Evolutionary conservation across 2,113 vertebrate genomes (phyloP).

Genomic region (Dicaeum eximium): DNA sequence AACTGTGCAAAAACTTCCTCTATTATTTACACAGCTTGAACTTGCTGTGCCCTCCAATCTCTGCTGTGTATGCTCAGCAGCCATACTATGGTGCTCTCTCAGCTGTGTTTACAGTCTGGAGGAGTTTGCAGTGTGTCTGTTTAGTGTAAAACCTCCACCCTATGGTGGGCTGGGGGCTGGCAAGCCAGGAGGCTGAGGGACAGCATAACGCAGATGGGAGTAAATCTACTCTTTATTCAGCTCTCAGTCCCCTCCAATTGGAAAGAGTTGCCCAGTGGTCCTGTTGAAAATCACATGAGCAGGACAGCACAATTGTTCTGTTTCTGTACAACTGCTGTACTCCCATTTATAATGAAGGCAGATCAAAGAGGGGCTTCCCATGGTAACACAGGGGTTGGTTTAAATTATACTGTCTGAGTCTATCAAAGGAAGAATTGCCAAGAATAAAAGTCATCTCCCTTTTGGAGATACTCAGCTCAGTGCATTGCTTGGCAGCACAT

Average conservation of each 20-base stretch:
- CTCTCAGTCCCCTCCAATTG: not conserved
- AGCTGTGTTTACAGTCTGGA: constrained; percentile 74
- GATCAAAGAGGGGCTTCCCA: constrained; percentile 4
- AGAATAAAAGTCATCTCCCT: not conserved
- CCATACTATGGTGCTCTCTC: constrained; percentile 15
- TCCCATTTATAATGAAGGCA: not conserved
- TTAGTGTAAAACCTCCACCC: constrained; percentile 54
- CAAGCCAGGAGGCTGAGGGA: not conserved
- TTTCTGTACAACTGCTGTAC: not conserved
- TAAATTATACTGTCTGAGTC: not conserved
- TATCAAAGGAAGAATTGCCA: not conserved
- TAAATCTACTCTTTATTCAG: constrained; percentile 33
- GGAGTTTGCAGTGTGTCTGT: constrained; percentile 44
- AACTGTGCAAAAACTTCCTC: constrained; percentile 40
- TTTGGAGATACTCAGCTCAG: not conserved
- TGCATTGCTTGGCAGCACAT: not conserved
- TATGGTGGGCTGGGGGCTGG: not conserved
- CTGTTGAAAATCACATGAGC: constrained; percentile 4
- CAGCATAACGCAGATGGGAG: not conserved
- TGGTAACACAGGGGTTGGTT: not conserved
- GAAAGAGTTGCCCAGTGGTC: constrained; percentile 36
- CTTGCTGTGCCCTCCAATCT: constrained; percentile 18
- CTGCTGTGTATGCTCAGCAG: constrained; percentile 40
- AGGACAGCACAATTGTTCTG: not conserved
- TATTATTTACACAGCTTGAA: constrained; percentile 60